Evolutionary conservation across 2,797 vertebrate species (phyloP).

Genomic region (Octomys mimax): DNA sequence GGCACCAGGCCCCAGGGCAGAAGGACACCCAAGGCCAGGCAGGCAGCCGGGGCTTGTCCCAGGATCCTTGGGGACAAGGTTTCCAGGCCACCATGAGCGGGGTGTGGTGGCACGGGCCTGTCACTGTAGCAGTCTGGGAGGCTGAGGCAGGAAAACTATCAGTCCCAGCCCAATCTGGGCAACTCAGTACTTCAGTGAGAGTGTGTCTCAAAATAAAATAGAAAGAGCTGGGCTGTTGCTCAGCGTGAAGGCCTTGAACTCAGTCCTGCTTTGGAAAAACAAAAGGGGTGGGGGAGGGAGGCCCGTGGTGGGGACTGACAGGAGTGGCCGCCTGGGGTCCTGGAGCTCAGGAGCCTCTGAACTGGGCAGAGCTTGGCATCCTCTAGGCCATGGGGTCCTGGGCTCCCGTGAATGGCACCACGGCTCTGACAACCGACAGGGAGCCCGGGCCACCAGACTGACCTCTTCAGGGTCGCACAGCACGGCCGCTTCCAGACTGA

Average conservation of each 20-base stretch:
- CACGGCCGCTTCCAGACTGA: neutral
- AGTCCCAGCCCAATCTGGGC: neutral
- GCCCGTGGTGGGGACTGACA: no score
- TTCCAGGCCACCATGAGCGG: neutral
- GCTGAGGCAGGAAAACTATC: neutral
- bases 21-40: neutral
- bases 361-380: neutral
- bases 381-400: neutral
- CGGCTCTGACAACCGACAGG: neutral
- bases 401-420: neutral
- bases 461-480: neutral
- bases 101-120: neutral
- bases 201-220: neutral
- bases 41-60: neutral
- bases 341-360: neutral
- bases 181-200: neutral
- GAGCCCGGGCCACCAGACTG: neutral
- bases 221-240: neutral
- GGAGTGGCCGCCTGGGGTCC: fast-evolving
- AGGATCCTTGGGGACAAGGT: neutral
- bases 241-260: neutral
- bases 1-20: neutral
- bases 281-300: neutral
- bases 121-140: neutral
- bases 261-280: neutral